Conservation (phyloP, 2,113 vertebrate species). For the Sander lucioperca region DNA sequence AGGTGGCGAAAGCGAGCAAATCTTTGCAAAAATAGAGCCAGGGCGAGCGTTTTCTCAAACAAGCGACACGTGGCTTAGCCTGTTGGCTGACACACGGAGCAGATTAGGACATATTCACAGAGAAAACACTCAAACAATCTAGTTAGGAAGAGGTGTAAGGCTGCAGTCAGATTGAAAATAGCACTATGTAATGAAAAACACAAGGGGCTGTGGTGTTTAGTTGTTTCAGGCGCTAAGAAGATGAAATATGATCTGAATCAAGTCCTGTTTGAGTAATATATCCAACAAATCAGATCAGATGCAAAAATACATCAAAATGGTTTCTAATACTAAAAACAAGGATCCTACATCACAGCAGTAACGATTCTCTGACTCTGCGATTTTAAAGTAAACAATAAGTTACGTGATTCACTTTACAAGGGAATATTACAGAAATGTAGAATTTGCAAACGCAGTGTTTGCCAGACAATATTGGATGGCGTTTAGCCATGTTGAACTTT, state of each 20-base stretch:
- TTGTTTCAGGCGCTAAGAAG: background rate
- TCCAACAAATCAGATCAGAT: background rate
- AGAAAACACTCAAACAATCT: too few species aligned
- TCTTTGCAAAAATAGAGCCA: too few species aligned
- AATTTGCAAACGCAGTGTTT: background rate
- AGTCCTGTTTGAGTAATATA: background rate
- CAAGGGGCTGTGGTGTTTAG: background rate
- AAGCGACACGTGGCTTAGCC: too few species aligned
- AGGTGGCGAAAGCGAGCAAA: too few species aligned
- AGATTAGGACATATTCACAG: too few species aligned
- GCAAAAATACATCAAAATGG: background rate
- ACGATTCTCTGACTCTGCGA: background rate
- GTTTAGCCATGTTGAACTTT: background rate
- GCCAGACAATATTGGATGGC: background rate
- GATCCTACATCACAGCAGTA: background rate
- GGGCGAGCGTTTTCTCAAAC: too few species aligned
- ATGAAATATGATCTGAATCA: background rate
- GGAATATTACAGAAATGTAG: background rate
- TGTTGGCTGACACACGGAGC: too few species aligned
- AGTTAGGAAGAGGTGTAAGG: too few species aligned
- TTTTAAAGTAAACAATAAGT: background rate
- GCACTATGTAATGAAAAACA: background rate
- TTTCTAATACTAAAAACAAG: background rate
- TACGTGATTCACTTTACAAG: background rate
- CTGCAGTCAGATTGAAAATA: background rate